These are phyloP conservation scores for Cerastoderma edule DNA, from an alignment of 2,888 invertebrate genomes.

Conservation along the genomic window DNA sequence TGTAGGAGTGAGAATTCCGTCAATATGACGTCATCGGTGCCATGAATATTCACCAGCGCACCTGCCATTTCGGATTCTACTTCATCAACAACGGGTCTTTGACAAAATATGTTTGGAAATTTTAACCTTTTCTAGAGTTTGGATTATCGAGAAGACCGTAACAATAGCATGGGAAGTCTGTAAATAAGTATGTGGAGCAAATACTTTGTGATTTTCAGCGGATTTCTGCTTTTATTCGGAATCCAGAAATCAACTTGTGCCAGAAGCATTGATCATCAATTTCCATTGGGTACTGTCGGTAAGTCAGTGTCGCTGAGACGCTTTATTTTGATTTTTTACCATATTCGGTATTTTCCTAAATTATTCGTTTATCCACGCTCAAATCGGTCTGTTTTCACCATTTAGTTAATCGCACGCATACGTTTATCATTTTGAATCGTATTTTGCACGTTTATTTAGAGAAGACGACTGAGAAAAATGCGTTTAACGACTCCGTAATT, in stretches of 20 bases:
- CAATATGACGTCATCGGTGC: slow-evolving; percentile 59
- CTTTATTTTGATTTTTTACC: slow-evolving; percentile 35
- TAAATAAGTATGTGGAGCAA: slow-evolving; percentile 59
- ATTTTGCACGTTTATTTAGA: too few relatives aligned
- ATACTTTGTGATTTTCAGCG: slow-evolving; percentile 46
- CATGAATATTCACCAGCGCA: slow-evolving; percentile 68
- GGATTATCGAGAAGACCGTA: slow-evolving; percentile 28
- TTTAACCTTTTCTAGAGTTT: slow-evolving; percentile 29
- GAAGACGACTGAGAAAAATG: neutral
- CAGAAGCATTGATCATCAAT: slow-evolving; percentile 53
- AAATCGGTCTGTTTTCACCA: too few relatives aligned
- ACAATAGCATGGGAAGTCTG: slow-evolving; percentile 44
- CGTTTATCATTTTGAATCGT: too few relatives aligned
- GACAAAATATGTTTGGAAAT: slow-evolving; percentile 53
- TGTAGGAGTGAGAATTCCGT: slow-evolving; percentile 50
- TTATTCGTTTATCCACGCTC: too few relatives aligned
- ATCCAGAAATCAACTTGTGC: slow-evolving; percentile 42
- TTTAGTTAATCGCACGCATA: too few relatives aligned
- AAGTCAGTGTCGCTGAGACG: slow-evolving; percentile 56
- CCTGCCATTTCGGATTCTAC: slow-evolving; percentile 67
- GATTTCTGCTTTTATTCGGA: slow-evolving; percentile 53
- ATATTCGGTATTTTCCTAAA: slow-evolving; percentile 2
- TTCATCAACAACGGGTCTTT: slow-evolving; percentile 48
- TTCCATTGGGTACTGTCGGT: slow-evolving; percentile 64
- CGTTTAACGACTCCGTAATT: neutral